Conservation (phyloP, 2,797 vertebrate species). For the Clarias fuscus region DNA sequence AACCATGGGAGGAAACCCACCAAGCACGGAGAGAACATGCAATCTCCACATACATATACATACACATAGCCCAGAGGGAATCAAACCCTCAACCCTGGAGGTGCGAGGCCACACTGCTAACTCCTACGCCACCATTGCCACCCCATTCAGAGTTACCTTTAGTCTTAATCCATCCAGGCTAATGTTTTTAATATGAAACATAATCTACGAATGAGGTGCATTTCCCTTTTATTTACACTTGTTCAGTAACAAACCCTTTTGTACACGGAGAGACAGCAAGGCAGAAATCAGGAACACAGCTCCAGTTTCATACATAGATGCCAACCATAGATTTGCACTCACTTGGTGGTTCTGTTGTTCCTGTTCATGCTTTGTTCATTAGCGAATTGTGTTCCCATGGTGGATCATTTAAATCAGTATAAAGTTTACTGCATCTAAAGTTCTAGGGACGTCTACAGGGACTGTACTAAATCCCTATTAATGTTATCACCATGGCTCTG, state of each 20-base stretch:
- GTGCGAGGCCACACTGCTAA: too few relatives aligned
- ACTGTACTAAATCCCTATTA: neutral
- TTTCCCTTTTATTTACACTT: neutral
- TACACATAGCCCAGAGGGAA: too few relatives aligned
- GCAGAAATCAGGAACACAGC: neutral
- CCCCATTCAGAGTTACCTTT: too few relatives aligned
- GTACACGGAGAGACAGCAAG: neutral
- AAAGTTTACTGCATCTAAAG: neutral
- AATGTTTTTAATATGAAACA: neutral
- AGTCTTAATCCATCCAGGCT: neutral
- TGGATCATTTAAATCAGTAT: neutral
- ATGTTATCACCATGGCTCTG: neutral
- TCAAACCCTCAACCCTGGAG: too few relatives aligned
- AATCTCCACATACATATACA: too few relatives aligned
- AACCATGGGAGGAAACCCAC: too few relatives aligned
- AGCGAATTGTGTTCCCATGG: neutral
- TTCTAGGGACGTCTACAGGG: neutral
- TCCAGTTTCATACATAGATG: neutral
- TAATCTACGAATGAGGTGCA: neutral
- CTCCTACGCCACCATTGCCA: too few relatives aligned
- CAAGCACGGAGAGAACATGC: too few relatives aligned
- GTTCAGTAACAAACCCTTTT: neutral
- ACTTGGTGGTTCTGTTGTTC: neutral
- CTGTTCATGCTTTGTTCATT: neutral
- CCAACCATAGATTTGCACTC: neutral